A percentile compares a stretch with the other conserved stretches of the same genome.
Conservation (phyloP, 2,888 invertebrate species). For the Agonum fuliginosum region DNA sequence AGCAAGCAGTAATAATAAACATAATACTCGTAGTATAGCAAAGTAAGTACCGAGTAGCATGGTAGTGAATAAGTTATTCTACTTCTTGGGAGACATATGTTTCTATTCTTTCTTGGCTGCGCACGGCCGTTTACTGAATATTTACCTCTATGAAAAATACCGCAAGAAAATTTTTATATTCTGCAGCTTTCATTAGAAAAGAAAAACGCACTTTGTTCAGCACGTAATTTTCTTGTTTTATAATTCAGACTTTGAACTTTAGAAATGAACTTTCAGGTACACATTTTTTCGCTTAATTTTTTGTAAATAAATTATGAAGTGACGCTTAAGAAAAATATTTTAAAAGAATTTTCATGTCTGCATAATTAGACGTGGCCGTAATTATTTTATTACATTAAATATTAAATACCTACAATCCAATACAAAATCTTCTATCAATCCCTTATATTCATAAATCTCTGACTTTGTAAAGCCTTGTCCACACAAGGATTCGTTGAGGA, state of each 20-base stretch:
- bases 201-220: conserved; percentile 19
- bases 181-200: conserved; percentile 22
- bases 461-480: too few species aligned
- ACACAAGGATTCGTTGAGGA: too few species aligned
- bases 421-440: background rate
- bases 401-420: background rate
- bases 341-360: conserved; percentile 1
- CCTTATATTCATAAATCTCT: too few species aligned
- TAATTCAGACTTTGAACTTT: conserved; percentile 24
- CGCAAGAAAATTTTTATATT: conserved; percentile 22
- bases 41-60: conserved; percentile 17
- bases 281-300: conserved; percentile 33
- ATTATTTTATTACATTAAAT: background rate
- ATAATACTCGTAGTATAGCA: conserved; percentile 18
- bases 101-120: background rate
- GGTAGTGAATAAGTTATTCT: conserved; percentile 23
- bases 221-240: conserved; percentile 33
- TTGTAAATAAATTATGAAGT: conserved; percentile 10
- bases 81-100: conserved; percentile 15
- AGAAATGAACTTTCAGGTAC: conserved; percentile 26
- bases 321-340: background rate
- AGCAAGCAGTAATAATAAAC: conserved; percentile 30
- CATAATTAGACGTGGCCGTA: background rate
- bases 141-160: conserved; percentile 34
- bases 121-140: conserved; percentile 19